phyloP scores from a whole-genome alignment of 2,113 vertebrate genomes.

The Tupaia tana region DNA sequence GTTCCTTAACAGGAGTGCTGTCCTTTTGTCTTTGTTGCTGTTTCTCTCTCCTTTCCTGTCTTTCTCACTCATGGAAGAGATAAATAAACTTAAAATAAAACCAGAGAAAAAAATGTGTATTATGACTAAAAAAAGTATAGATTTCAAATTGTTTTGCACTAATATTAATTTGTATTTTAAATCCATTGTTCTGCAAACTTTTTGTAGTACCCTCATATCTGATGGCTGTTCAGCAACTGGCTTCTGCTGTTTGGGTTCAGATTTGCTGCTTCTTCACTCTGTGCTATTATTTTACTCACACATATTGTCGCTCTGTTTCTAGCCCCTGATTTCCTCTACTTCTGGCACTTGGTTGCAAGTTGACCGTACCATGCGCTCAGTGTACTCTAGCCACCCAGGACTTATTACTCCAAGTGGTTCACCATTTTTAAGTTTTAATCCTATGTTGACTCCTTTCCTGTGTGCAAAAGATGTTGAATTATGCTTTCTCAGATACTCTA shows the following conservation, averaged over 20 bases:
- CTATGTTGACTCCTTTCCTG: not conserved
- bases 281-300: not conserved
- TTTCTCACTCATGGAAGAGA: no score
- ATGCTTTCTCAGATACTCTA: constrained; percentile 25
- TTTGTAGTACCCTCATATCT: no score
- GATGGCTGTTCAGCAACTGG: not conserved
- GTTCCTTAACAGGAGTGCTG: no score
- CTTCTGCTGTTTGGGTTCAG: not conserved
- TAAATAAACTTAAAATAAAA: no score
- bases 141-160: no score
- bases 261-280: not conserved
- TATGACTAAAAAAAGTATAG: no score
- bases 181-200: no score
- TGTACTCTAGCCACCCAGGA: not conserved
- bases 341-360: not conserved
- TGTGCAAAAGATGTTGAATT: constrained; percentile 17
- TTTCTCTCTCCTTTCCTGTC: no score
- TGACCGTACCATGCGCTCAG: not conserved
- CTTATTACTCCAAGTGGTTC: not conserved
- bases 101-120: no score
- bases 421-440: constrained; percentile 2
- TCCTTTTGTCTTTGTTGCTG: no score
- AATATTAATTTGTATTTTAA: no score
- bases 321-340: not conserved
- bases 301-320: not conserved